Percentiles rank a stretch among this genome's conserved stretches.
Conservation (phyloP, 2,888 invertebrate species). For the Iselma pallidipennis region DNA sequence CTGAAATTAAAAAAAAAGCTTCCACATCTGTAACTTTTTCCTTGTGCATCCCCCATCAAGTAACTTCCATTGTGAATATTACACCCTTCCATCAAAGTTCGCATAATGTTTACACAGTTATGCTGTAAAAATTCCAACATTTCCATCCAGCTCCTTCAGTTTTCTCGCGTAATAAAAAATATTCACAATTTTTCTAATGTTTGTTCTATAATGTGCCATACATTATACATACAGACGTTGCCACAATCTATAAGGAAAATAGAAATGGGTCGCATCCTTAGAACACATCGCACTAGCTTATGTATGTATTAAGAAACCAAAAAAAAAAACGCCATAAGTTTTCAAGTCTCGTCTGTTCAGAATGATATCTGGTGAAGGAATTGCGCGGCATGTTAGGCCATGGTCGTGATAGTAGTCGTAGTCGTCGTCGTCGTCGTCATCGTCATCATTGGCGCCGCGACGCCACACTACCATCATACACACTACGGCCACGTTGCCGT, state of each 20-base stretch:
- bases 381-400: conserved; percentile 29
- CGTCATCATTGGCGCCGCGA: conserved; percentile 26
- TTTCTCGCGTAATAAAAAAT: no score
- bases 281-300: background rate
- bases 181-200: no score
- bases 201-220: no score
- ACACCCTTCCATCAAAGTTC: no score
- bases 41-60: no score
- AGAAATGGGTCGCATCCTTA: background rate
- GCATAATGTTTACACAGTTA: no score
- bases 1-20: no score
- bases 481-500: conserved; percentile 32
- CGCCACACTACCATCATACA: background rate
- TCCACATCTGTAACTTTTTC: no score
- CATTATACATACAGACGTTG: background rate
- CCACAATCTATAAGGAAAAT: background rate
- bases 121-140: no score
- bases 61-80: no score
- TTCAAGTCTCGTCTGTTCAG: conserved; percentile 20
- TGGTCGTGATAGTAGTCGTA: conserved; percentile 29
- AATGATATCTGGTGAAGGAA: conserved; percentile 14
- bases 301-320: background rate
- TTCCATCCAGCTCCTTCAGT: no score
- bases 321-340: conserved; percentile 4
- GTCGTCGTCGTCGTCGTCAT: conserved; percentile 27